Base-by-base conservation (phyloP, 2,113 vertebrate species). In the Odocoileus hemionus region DNA sequence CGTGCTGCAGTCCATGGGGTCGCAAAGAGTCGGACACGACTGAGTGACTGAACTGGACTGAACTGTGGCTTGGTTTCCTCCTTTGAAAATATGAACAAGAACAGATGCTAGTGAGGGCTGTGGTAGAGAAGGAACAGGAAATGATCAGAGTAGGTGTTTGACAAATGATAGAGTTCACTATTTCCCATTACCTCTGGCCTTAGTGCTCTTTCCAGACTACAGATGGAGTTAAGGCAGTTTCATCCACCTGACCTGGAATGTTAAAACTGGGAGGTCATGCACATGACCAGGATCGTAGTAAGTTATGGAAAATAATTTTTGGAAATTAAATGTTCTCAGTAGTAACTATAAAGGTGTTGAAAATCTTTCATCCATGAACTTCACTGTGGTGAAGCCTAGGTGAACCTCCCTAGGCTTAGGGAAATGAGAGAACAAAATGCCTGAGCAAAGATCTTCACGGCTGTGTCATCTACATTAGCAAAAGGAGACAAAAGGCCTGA, bases 1-100 rank as follows among this genome's bases (percentile, higher is more conserved):
- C 4, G 0, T 36, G n/a, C 64, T 36, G 19, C 19, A 11, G 17
- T 36, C 9, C n/a, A 36, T 36, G 64, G n/a, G 9, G n/a, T 70
- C 9, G 10, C 64, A 70, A 70, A 70, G 64, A 23, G n/a, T 36
- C 19, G 5, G n/a, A 70, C n/a, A 70, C 0, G 19, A 11, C 17
- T 70, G 64, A 36, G 64, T 0, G 3, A 17, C 30, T 64, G 61
- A 3, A 17, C 30, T 64, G 61, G n/a, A 33, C 61, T 64, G 64
- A 70, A 70, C 19, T 70, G 19, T 23, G n/a, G 4, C 6, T 82
- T 54, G 30, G 5, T 84, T 15, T 36, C 23, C 10, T 67, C 15
- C 45, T 5, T 78, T 78, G 74, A 28, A 45, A 78, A 76, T 76
- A 15, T 76, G 43, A 47, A 47, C 25, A 28, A 47, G 70, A 78